Evolutionary conservation across 2,888 invertebrate genomes (phyloP), one percentile per base, ranked within the genome.

Genomic region (Tuberolachnus salignus): DNA sequence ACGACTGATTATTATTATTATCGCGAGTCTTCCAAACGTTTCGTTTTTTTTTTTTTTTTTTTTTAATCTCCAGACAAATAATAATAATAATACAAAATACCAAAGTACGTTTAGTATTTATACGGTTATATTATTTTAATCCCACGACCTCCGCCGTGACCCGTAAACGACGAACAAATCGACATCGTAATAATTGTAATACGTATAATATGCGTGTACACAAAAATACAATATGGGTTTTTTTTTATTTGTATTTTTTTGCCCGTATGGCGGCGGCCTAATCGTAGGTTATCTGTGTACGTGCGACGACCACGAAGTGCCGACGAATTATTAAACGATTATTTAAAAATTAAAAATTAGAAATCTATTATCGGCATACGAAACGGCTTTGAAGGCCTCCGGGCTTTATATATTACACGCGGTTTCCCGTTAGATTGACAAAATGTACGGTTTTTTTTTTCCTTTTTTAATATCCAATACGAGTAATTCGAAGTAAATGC

Each of bases 61-160:
- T 34, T 34, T 3, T 4, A 34, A 34, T 34, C 34, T 34, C 34
- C 6, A 34, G 34, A 34, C 34, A 4, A n/a, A 57, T 23, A 21
- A 55, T 34, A 34, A 34, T 3, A 4, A 34, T 34, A 4, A 34
- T 34, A 34, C 34, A 34, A 4, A 34, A 34, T 34, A 34, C 34
- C 6, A 34, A 51, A 14, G 11, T 46, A 1, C 26, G 19, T 61
- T 57, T 23, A 19, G 71, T 59, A 4, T 34, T 46, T 71, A 49
- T 72, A 72, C 46, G 71, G 59, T 46, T 72, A 34, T 72, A n/a
- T n/a, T n/a, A n/a, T 73, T 69, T 42, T 21, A 51, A 63, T 73
- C 73, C 63, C 73, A 73, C 73, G 73, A 73, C 73, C 73, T 73
- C 63, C 21, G 34, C 9, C 34, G 42, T 73, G 73, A 73, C 73